Percentiles rank a stretch among this genome's conserved stretches.
Evolutionary conservation across 2,888 invertebrate species (phyloP).

Genomic region (Cheilosia scutellata): DNA sequence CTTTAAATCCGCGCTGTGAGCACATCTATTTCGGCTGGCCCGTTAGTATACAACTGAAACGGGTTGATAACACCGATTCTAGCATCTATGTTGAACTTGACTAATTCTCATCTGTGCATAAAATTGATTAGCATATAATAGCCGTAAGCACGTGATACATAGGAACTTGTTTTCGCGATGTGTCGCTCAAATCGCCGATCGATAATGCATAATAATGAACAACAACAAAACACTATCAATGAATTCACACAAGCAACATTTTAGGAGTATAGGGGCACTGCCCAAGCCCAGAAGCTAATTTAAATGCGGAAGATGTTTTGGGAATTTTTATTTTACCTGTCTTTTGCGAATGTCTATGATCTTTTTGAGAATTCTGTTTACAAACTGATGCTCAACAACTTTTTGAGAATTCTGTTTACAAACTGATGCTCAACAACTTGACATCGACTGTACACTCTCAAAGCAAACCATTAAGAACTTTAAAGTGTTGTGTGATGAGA

Average conservation of each 20-base stretch:
- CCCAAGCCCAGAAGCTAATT: too few relatives aligned
- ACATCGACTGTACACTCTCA: conserved; percentile 19
- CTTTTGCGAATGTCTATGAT: background rate
- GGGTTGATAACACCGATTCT: background rate
- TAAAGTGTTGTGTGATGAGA: conserved; percentile 21
- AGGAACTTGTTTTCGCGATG: background rate
- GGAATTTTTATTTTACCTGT: too few relatives aligned
- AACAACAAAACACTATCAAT: too few relatives aligned
- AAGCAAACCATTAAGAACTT: conserved; percentile 27
- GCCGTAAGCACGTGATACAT: background rate
- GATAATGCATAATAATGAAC: too few relatives aligned
- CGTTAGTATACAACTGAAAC: background rate
- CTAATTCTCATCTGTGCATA: background rate
- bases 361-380: background rate
- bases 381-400: background rate
- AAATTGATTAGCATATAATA: background rate
- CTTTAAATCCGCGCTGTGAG: too few relatives aligned
- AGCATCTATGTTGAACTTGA: background rate
- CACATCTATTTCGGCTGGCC: background rate
- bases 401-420: too few relatives aligned
- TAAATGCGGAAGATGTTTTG: too few relatives aligned
- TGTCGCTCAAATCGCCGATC: too few relatives aligned
- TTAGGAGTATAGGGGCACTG: too few relatives aligned
- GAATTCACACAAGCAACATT: too few relatives aligned
- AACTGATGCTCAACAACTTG: background rate